Evolutionary conservation across 2,113 vertebrate genomes (phyloP).

Genomic region (Nestor notabilis): DNA sequence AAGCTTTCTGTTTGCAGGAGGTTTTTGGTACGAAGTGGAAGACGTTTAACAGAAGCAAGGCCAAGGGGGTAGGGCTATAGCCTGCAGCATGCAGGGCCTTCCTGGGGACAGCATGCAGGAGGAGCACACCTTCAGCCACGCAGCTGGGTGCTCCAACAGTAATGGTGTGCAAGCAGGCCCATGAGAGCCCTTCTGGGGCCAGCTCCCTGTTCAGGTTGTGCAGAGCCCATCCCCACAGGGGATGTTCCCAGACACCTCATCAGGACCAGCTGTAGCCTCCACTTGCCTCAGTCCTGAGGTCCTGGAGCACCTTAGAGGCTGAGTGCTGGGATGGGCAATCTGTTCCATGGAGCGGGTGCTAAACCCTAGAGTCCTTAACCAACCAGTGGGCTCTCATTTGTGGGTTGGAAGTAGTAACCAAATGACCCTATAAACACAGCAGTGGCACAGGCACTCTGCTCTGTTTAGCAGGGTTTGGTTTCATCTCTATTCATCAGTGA

Average conservation of each 20-base stretch:
- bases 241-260: background rate
- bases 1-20: background rate
- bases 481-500: background rate
- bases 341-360: rapidly evolving
- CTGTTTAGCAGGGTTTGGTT: background rate
- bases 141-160: background rate
- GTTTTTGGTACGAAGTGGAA: background rate
- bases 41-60: rapidly evolving
- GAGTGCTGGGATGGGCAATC: background rate
- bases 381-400: background rate
- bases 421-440: background rate
- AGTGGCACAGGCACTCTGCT: background rate
- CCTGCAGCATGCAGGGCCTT: rapidly evolving
- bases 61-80: background rate
- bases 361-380: background rate
- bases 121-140: background rate
- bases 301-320: background rate
- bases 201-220: background rate
- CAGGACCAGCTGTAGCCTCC: background rate
- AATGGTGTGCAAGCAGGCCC: background rate
- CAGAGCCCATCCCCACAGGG: background rate
- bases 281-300: background rate
- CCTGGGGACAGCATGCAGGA: background rate
- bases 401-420: background rate
- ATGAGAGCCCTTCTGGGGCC: rapidly evolving